Evolutionary conservation across 2,113 vertebrate genomes (phyloP), one percentile per base, ranked within the genome.

Genomic region (Pteropus alecto): DNA sequence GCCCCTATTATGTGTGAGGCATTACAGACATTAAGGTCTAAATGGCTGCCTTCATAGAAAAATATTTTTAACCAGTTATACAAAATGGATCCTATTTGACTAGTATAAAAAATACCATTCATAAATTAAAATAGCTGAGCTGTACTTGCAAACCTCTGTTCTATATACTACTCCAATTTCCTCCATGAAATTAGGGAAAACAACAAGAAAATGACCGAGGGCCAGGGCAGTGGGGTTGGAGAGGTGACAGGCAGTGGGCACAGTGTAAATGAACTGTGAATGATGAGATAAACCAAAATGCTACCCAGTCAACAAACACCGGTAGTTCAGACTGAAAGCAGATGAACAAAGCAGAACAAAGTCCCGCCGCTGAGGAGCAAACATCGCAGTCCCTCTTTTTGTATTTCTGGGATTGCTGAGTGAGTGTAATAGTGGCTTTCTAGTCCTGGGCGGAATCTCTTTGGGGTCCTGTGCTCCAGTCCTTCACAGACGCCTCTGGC

Each of bases 31-130:
- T 24, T 54, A 65, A 87, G 54, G 54, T 85, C 84, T 87, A 93
- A 84, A 93, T 74, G 73, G 51, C 46, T 94, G 56, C 30, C 48
- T 87, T 84, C 46, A 83, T 3, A 96, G 54, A 88, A 89, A 94
- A 95, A 58, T 30, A 76, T 38, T 48, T 67, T 96, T 81, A 81
- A 68, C 16, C 15, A 90, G 19, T 73, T 46, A 93, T 19, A 96
- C 4, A 90, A 87, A 96, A 65, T 70, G 54, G 33, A 56, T 65
- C 41, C n/a, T 78, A 68, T 35, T 94, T 46, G 84, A 95, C 14
- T 38, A 90, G 14, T 41, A 6, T 77, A 79, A 92, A 93, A 68
- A 88, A 71, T 41, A 33, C 46, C n/a, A 78, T 15, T 74, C 41
- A 56, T 33, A 93, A 89, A 87, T 71, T 84, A 78, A 87, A 81